Conservation (phyloP, 2,888 invertebrate genomes). For the Ypsolopha sequella region DNA sequence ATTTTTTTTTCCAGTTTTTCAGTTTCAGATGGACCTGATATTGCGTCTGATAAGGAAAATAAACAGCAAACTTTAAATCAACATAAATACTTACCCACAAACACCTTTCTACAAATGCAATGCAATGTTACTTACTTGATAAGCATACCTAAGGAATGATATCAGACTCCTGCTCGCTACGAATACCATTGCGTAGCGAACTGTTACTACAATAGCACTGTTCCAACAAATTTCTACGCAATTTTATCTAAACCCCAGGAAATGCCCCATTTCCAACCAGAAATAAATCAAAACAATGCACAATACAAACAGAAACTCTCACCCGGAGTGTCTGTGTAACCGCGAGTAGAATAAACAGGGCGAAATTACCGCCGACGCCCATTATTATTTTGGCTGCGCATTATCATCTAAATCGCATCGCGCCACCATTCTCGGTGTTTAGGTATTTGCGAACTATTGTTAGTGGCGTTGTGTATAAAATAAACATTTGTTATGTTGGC, state of each 20-base stretch:
- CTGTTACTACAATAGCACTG: too few relatives aligned
- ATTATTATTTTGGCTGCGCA: slow-evolving; percentile 59
- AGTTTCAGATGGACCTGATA: too few relatives aligned
- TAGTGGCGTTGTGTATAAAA: slow-evolving; percentile 70
- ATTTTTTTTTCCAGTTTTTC: too few relatives aligned
- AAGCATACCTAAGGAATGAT: too few relatives aligned
- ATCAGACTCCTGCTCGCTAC: too few relatives aligned
- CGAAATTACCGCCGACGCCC: slow-evolving; percentile 43
- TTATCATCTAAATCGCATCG: slow-evolving; percentile 70
- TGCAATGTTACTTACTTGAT: too few relatives aligned
- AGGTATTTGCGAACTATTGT: slow-evolving; percentile 71
- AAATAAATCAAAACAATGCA: background rate
- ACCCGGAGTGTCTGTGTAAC: slow-evolving; percentile 5
- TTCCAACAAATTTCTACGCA: too few relatives aligned
- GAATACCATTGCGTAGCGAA: too few relatives aligned
- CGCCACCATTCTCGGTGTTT: slow-evolving; percentile 61
- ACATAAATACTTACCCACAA: too few relatives aligned
- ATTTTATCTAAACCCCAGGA: background rate
- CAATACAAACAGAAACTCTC: background rate
- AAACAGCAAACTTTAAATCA: too few relatives aligned
- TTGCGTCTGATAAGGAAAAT: too few relatives aligned
- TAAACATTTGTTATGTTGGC: slow-evolving; percentile 68
- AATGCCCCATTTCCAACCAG: background rate
- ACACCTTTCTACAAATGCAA: too few relatives aligned
- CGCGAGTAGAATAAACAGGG: slow-evolving; percentile 32